Base-by-base conservation (phyloP, 2,888 invertebrate species). In the Aspidiotus destructor region DNA sequence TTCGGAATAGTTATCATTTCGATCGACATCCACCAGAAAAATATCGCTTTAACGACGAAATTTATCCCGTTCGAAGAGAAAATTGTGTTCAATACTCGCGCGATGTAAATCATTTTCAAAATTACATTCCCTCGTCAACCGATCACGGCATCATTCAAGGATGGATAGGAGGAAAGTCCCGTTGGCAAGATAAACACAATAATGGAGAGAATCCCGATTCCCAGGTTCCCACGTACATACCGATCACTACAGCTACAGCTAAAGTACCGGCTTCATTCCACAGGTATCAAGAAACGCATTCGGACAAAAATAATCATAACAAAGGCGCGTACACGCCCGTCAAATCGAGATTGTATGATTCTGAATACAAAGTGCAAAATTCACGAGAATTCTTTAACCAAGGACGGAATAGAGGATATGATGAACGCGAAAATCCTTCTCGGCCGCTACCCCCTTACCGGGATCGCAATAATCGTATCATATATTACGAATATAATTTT, bases 401-500 rank as follows among this genome's bases (percentile, higher is more conserved):
- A 1, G 28, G 28, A 10, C 63, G 54, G 41, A 13, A 11, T 17
- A 11, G 15, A 9, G 54, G 54, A 10, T 63, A 63, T n/a, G 54
- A 13, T 10, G 54, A 63, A 11, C 53, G 54, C 7, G n/a, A 54
- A 15, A 63, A 63, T 54, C 41, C 41, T 48, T 3, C 48, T n/a
- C n/a, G n/a, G 11, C 48, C 48, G 6, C n/a, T 48, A 48, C n/a
- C 48, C 10, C 7, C 41, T 13, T 44, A 41, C 13, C 58, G 48
- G 41, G 58, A 57, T 52, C 42, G 48, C 58, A 58, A 67, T 40
- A 67, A 67, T 52, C 67, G 67, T 15, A 10, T 67, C n/a, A 48
- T 67, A 40, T 67, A 67, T 40, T 67, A 67, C 67, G 67, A 67
- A 40, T 67, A 67, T 11, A 67, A 67, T 52, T 52, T 67, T 15